Evolutionary conservation across 2,888 invertebrate species (phyloP).

Genomic region (Brachyptera risi): DNA sequence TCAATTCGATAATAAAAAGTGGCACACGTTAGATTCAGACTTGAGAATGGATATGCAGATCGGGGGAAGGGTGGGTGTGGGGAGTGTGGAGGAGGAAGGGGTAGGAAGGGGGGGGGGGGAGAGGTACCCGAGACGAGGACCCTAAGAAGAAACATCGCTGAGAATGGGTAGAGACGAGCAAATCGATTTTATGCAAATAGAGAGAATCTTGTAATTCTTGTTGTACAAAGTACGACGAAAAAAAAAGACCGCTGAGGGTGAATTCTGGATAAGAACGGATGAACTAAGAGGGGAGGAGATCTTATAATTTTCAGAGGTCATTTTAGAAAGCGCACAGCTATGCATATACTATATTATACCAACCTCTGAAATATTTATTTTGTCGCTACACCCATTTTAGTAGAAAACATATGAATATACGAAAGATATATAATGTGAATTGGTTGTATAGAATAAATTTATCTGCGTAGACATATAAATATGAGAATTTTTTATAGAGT

Average conservation of each 20-base stretch:
- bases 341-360: background rate
- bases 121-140: background rate
- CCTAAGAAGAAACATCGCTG: constrained; percentile 14
- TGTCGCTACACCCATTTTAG: too few relatives aligned
- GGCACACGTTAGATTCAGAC: background rate
- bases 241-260: constrained; percentile 14
- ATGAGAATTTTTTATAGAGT: background rate
- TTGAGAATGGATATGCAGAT: constrained; percentile 19
- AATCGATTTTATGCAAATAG: constrained; percentile 22
- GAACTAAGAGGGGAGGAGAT: constrained; percentile 1
- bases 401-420: too few relatives aligned
- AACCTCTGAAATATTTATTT: too few relatives aligned
- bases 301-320: background rate
- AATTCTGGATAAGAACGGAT: constrained; percentile 7
- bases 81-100: background rate
- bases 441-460: constrained; percentile 1
- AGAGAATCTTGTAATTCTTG: constrained; percentile 18
- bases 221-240: constrained; percentile 18
- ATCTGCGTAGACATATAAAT: background rate
- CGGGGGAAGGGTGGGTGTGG: background rate
- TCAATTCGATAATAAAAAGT: constrained; percentile 17
- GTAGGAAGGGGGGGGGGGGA: background rate
- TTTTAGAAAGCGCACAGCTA: background rate
- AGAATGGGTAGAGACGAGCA: constrained; percentile 6
- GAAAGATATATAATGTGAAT: too few relatives aligned